Percentiles rank a stretch among this genome's conserved stretches.
phyloP scores from a whole-genome alignment of 1,140 invertebrate species.

The Stegodyphus mimosarum region DNA sequence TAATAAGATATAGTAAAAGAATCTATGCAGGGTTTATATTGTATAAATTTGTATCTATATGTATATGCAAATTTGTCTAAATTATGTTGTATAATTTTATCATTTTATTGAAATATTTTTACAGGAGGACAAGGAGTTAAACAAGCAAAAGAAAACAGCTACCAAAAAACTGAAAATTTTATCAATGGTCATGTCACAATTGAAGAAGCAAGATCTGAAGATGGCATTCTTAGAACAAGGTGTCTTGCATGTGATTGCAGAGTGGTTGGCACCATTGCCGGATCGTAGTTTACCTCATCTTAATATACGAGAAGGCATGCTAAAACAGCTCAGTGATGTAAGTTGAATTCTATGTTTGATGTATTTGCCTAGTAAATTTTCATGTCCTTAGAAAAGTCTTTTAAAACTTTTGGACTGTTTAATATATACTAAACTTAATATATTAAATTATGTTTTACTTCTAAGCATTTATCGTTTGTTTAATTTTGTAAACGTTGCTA shows the following conservation, averaged over 20 bases:
- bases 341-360: constrained; percentile 65
- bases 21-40: no score
- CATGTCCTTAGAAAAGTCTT: background rate
- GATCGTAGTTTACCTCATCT: constrained; percentile 94
- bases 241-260: constrained; percentile 90
- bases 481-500: no score
- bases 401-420: background rate
- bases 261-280: constrained; percentile 98
- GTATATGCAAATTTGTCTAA: no score
- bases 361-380: background rate
- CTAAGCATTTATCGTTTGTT: no score
- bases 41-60: no score
- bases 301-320: constrained; percentile 87
- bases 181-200: constrained; percentile 86
- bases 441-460: no score
- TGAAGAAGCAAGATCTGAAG: constrained; percentile 95
- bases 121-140: constrained; percentile 87
- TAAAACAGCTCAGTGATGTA: constrained; percentile 89
- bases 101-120: constrained; percentile 53
- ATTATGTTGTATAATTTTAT: no score
- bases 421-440: background rate
- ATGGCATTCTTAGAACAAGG: constrained; percentile 96
- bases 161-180: constrained; percentile 93
- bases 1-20: no score
- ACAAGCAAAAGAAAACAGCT: constrained; percentile 84